These are phyloP conservation scores for Antheraea assamensis DNA, from an alignment of 2,888 invertebrate genomes.

Conservation along the genomic window DNA sequence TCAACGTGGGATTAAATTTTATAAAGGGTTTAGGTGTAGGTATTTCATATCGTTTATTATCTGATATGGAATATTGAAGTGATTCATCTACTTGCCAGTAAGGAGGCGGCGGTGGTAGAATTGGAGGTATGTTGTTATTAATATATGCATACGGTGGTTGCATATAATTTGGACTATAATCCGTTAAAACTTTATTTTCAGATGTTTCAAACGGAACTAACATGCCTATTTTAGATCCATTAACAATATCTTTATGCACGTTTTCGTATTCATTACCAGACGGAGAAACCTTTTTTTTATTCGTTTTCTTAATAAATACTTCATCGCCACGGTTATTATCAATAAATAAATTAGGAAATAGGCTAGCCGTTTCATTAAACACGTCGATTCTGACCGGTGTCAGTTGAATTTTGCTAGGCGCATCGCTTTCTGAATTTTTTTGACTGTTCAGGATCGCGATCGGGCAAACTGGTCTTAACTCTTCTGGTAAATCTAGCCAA, in stretches of 20 bases:
- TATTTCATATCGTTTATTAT: neutral
- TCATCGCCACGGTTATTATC: neutral
- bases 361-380: slow-evolving; percentile 58
- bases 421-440: slow-evolving; percentile 39
- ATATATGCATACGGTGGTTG: neutral
- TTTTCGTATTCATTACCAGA: neutral
- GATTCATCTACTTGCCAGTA: slow-evolving; percentile 21
- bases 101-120: slow-evolving; percentile 20
- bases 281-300: neutral
- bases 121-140: slow-evolving; percentile 19
- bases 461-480: slow-evolving; percentile 40
- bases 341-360: slow-evolving; percentile 53
- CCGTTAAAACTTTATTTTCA: slow-evolving; percentile 16
- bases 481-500: slow-evolving; percentile 65
- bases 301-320: neutral
- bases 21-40: neutral
- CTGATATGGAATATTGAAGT: neutral
- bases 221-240: neutral
- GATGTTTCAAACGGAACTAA: neutral
- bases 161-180: slow-evolving; percentile 24
- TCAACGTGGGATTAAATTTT: slow-evolving; percentile 2
- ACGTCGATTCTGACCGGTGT: slow-evolving; percentile 42
- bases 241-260: neutral
- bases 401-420: slow-evolving; percentile 32
- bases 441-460: slow-evolving; percentile 31